A percentile compares a stretch with the other conserved stretches of the same genome.
These are phyloP conservation scores for Zele albiditarsus DNA, from an alignment of 2,888 invertebrate genomes.

Conservation along the genomic window DNA sequence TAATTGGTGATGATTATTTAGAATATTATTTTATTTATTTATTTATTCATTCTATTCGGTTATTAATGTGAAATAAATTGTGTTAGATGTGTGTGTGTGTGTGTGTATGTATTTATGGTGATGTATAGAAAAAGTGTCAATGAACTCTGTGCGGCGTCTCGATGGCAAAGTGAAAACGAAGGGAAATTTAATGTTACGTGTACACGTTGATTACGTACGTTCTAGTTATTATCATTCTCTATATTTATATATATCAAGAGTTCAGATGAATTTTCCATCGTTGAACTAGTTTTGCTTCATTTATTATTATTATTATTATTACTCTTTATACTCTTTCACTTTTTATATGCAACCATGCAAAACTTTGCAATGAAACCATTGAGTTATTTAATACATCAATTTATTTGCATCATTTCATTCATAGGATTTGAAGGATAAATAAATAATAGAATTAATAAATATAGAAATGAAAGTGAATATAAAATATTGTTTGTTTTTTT, in stretches of 20 bases:
- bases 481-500: too few species aligned
- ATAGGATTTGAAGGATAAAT: too few species aligned
- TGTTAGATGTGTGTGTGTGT: not conserved
- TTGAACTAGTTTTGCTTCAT: slow-evolving; percentile 10
- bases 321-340: not conserved
- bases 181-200: slow-evolving; percentile 42
- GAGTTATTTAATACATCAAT: too few species aligned
- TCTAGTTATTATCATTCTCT: slow-evolving; percentile 27
- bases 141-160: slow-evolving; percentile 22
- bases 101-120: not conserved
- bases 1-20: not conserved
- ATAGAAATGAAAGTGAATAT: too few species aligned
- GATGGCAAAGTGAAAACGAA: slow-evolving; percentile 36
- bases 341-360: too few species aligned
- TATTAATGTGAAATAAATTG: slow-evolving; percentile 13
- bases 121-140: slow-evolving; percentile 16
- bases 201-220: slow-evolving; percentile 36
- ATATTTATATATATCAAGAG: not conserved
- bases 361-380: too few species aligned
- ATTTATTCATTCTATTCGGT: not conserved
- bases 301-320: not conserved
- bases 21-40: not conserved
- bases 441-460: not conserved
- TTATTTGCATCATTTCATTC: too few species aligned
- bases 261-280: not conserved